Base-by-base conservation (phyloP, 2,888 invertebrate genomes). In the Zeuzera pyrina region DNA sequence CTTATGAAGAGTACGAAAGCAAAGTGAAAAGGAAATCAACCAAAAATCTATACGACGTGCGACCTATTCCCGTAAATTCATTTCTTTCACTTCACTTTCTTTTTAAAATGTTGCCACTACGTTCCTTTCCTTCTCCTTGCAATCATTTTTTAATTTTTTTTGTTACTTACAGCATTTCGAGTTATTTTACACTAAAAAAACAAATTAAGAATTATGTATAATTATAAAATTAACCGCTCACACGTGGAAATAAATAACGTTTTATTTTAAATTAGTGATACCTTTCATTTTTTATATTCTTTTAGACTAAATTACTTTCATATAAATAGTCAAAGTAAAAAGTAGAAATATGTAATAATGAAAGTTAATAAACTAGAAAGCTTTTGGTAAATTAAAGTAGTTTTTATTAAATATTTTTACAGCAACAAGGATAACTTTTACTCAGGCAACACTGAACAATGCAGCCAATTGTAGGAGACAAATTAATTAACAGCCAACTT, bases 1-100 rank as follows among this genome's bases (percentile, higher is more conserved):
- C 70, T 73, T 70, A 64, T 53, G 54, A 63, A 79, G 73, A 69
- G 72, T 77, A 74, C 43, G 68, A 83, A 83, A 67, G 76, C 72
- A 81, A 83, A 81, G 77, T 79, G 79, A 74, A 81, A 83, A 83
- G 70, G 78, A 83, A 83, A 79, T 79, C 81, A 81, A 81, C 79
- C 79, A 81, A 83, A 83, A 81, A 81, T 78, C 78, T 83, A 79
- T 78, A 68, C 79, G 71, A 81, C 73, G 76, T 60, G 77, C 78
- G 78, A 78, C 78, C 81, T 83, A 81, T 79, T 81, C 81, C 76
- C 77, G 79, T 77, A 79, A 78, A 74, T 79, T 74, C 81, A 81
- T 81, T 79, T 83, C 81, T 79, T 78, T 81, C 78, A 73, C 77
- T 74, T 74, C 76, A 73, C 76, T 79, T 78, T 76, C 76, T 77